A percentile compares a stretch with the other conserved stretches of the same genome.
These are phyloP conservation scores for Tipula confusa DNA, from an alignment of 2,888 invertebrate genomes.

Conservation along the genomic window DNA sequence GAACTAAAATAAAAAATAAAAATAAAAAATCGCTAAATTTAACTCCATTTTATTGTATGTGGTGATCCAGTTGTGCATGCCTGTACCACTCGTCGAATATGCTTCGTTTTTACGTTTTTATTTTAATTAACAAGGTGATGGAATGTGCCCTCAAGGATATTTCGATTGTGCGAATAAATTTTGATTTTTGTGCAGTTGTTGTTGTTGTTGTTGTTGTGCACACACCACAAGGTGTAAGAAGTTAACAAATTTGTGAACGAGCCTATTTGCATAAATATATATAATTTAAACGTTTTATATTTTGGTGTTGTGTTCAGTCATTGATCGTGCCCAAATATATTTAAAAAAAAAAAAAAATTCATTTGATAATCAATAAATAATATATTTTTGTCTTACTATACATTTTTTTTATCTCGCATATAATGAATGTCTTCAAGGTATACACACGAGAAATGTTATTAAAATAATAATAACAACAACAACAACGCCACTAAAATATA, in stretches of 20 bases:
- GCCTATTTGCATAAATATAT: slow-evolving; percentile 20
- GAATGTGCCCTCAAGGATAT: slow-evolving; percentile 28
- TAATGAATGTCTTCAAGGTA: slow-evolving; percentile 12
- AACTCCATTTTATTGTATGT: not conserved
- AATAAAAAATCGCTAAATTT: not conserved
- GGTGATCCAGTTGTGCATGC: not conserved
- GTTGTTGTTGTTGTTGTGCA: no score
- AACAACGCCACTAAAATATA: not conserved
- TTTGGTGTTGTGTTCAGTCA: not conserved
- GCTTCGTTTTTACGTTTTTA: not conserved
- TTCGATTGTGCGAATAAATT: not conserved
- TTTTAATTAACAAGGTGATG: slow-evolving; percentile 30
- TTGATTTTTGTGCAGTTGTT: not conserved
- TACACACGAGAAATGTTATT: not conserved
- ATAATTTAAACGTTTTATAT: not conserved
- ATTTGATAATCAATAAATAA: slow-evolving; percentile 20
- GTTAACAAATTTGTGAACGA: not conserved
- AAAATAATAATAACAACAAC: not conserved
- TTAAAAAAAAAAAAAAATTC: no score
- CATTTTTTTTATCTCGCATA: not conserved
- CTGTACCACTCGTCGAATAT: not conserved
- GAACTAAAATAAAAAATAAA: not conserved
- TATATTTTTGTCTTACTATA: not conserved
- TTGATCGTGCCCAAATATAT: slow-evolving; percentile 3
- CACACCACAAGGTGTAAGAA: slow-evolving; percentile 1